Evolutionary conservation across 1,140 invertebrate genomes (phyloP).

Genomic region (Semibalanus balanoides): DNA sequence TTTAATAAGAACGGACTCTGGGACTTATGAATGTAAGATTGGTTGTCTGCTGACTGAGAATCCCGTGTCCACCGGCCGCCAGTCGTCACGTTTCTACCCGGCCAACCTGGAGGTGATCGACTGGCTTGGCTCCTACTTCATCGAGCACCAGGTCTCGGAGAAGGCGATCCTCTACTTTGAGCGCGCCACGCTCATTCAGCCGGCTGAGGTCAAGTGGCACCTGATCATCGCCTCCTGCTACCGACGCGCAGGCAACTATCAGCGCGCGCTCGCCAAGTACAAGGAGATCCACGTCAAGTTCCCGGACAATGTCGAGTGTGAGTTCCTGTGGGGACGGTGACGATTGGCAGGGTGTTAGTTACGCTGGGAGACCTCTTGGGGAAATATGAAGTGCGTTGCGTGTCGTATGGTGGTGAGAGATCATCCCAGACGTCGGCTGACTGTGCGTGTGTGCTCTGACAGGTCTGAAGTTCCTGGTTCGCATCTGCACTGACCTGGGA

Average conservation of each 20-base stretch:
- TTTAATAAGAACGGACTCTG: no score
- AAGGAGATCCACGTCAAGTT: conserved; percentile 56
- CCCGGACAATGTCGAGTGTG: conserved; percentile 72
- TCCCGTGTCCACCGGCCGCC: no score
- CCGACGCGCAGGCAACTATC: conserved; percentile 65
- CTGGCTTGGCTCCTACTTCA: conserved; percentile 81
- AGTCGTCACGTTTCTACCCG: conserved; percentile 78
- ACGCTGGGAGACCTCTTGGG: no score
- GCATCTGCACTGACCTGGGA: conserved; percentile 65
- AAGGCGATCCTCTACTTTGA: conserved; percentile 81
- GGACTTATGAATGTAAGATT: no score
- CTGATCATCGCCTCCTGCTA: conserved; percentile 72
- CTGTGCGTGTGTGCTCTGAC: conserved; percentile 16
- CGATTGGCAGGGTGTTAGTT: no score
- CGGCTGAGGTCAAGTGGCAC: conserved; percentile 67
- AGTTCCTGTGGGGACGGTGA: no score
- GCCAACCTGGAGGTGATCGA: conserved; percentile 77
- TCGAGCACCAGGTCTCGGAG: conserved; percentile 51
- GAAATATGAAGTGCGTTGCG: no score
- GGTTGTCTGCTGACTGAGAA: no score
- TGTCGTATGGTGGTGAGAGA: no score
- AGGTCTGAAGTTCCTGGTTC: conserved; percentile 64
- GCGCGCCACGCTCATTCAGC: conserved; percentile 71
- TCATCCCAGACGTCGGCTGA: no score
- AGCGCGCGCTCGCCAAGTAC: conserved; percentile 62